Evolutionary conservation across 2,888 invertebrate species (phyloP), one percentile per base, ranked within the genome.

Genomic region (Halocaridina rubra): DNA sequence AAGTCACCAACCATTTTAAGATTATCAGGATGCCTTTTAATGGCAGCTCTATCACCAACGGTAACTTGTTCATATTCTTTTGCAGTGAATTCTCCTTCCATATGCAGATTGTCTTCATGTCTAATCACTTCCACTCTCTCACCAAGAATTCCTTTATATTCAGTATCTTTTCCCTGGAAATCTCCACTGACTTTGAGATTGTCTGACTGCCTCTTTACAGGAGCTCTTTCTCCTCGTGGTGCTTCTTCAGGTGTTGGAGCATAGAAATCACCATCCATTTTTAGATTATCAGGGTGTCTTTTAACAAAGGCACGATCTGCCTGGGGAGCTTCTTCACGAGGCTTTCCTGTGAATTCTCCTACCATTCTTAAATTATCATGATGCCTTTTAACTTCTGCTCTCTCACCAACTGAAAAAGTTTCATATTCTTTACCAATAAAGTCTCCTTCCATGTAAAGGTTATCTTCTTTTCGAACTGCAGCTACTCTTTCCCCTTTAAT

Each of bases 251-350:
- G 79, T n/a, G 69, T 30, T 19, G 72, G 76, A 10, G 81, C 79
- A n/a, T 77, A 39, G 78, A 93, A 92, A 69, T 92, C 93, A 1
- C 95, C 95, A 90, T 94, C 94, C 92, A 95, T 93, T 90, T 90
- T 90, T 0, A 94, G 89, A 89, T 93, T 93, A 85, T 93, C 92
- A 2, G 87, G 88, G 1, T 87, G 88, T 53, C 81, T 88, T 57
- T 85, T 81, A 0, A 86, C 81, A 29, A 89, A 89, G 24, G 91
- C 90, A 72, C 91, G 77, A n/a, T 91, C 91, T 13, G 90, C 91
- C 3, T 78, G 71, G 92, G 93, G 3, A 93, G 90, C 61, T 7
- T 79, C 64, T 4, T 90, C 89, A 30, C 89, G 53, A 3, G 67
- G 46, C 13, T 74, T 85, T 4, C 80, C 82, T 2, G 27, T 22